These are phyloP conservation scores for Ectemnius continuus DNA, from an alignment of 2,888 invertebrate species.

Conservation along the genomic window DNA sequence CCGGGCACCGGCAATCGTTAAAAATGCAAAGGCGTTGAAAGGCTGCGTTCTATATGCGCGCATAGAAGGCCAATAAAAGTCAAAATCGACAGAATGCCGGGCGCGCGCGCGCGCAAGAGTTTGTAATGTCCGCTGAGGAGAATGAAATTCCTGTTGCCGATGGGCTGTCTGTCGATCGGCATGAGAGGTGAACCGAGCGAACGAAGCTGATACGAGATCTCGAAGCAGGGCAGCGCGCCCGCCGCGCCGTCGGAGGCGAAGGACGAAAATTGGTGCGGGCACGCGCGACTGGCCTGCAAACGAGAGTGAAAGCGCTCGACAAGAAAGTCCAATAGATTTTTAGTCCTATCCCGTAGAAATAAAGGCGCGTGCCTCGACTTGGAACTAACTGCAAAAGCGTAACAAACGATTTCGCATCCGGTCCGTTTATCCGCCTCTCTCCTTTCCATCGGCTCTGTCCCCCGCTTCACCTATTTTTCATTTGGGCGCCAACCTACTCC, in stretches of 20 bases:
- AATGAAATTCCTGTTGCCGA: neutral
- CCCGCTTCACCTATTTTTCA: conserved; percentile 6
- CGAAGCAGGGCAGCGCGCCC: conserved; percentile 28
- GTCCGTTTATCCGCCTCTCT: conserved; percentile 15
- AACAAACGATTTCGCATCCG: conserved; percentile 47
- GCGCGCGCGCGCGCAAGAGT: too few species aligned
- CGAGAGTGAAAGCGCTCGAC: conserved; percentile 51
- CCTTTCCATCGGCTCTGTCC: neutral
- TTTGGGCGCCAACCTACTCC: neutral
- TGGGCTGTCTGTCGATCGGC: conserved; percentile 8
- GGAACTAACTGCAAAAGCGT: conserved; percentile 38
- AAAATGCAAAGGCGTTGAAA: too few species aligned
- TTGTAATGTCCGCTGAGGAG: neutral
- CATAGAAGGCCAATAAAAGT: too few species aligned
- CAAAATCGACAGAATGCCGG: too few species aligned
- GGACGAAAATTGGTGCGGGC: conserved; percentile 51
- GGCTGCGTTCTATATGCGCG: too few species aligned
- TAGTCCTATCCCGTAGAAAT: conserved; percentile 38
- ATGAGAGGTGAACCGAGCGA: neutral
- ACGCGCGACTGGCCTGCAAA: conserved; percentile 16
- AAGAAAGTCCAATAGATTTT: conserved; percentile 57
- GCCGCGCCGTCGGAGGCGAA: conserved; percentile 33
- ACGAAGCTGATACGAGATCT: conserved; percentile 29
- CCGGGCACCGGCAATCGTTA: neutral
- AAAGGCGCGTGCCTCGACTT: conserved; percentile 46